These are phyloP conservation scores for Typhlichthys eigenmanni DNA, from an alignment of 2,797 vertebrate genomes.

Conservation along the genomic window DNA sequence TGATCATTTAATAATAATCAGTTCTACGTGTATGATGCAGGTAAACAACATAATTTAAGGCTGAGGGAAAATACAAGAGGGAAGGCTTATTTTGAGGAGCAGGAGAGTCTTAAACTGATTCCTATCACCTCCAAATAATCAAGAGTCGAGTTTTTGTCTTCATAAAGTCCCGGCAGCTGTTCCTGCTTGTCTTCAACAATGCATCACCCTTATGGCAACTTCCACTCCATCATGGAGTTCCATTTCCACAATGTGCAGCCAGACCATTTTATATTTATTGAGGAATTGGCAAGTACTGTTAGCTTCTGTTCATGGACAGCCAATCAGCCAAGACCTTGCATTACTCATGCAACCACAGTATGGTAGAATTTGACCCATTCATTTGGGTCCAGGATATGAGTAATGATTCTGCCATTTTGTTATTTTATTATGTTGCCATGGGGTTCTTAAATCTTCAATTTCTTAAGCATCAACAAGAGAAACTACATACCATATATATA, in stretches of 20 bases:
- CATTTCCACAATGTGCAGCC: slow-evolving; percentile 67
- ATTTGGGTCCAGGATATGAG: slow-evolving; percentile 62
- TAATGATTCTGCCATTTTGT: slow-evolving; percentile 64
- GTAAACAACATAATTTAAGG: too few species aligned
- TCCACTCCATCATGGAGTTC: slow-evolving; percentile 61
- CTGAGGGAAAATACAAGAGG: too few species aligned
- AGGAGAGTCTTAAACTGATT: slow-evolving; percentile 5
- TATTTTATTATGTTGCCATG: slow-evolving; percentile 43
- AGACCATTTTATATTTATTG: slow-evolving; percentile 73
- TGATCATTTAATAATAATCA: too few species aligned
- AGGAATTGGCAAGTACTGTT: slow-evolving; percentile 64
- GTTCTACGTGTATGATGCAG: too few species aligned
- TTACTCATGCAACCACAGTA: slow-evolving; percentile 66
- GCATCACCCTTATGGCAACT: slow-evolving; percentile 60
- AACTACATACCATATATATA: slow-evolving; percentile 33
- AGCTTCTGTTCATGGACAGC: slow-evolving; percentile 66
- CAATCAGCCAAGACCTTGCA: slow-evolving; percentile 56
- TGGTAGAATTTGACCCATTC: slow-evolving; percentile 63
- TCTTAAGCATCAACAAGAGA: slow-evolving; percentile 53
- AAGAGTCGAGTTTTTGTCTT: slow-evolving; percentile 55
- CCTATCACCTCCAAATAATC: slow-evolving; percentile 44
- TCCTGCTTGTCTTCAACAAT: slow-evolving; percentile 61
- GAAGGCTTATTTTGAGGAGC: background rate
- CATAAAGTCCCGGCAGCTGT: slow-evolving; percentile 67
- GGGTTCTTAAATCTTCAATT: slow-evolving; percentile 68